Conservation (phyloP, 2,888 invertebrate species). For the Trileptium ribeirensis region DNA sequence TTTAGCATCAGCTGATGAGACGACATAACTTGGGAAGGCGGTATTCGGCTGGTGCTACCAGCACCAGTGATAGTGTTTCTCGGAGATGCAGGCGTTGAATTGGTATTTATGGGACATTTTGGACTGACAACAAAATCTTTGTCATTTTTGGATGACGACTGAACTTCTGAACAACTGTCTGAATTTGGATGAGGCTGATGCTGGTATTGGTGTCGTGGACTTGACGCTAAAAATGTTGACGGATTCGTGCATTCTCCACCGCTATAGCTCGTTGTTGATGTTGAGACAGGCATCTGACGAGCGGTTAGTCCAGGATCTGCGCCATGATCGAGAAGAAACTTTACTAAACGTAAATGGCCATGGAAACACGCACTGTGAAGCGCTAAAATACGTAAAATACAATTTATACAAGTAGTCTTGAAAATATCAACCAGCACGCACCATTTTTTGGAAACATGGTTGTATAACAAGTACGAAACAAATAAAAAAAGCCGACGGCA, state of each 20-base stretch:
- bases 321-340: constrained; percentile 54
- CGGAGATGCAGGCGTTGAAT: background rate
- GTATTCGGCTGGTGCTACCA: background rate
- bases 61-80: background rate
- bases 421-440: no score
- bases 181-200: background rate
- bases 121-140: background rate
- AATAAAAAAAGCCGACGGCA: no score
- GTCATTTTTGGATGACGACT: background rate
- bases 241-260: no score
- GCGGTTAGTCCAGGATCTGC: constrained; percentile 55
- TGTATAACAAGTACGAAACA: background rate
- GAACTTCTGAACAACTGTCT: background rate
- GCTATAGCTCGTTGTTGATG: background rate
- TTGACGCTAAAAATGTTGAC: no score
- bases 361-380: constrained; percentile 56
- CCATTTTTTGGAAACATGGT: background rate
- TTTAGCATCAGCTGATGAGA: background rate
- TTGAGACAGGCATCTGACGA: constrained; percentile 27
- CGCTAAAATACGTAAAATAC: constrained; percentile 43
- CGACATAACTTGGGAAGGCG: background rate
- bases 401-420: no score
- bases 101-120: no score
- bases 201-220: background rate
- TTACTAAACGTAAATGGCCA: constrained; percentile 54